These are phyloP conservation scores for Melanotaenia trifasciata DNA, from an alignment of 2,797 vertebrate species.

Conservation along the genomic window DNA sequence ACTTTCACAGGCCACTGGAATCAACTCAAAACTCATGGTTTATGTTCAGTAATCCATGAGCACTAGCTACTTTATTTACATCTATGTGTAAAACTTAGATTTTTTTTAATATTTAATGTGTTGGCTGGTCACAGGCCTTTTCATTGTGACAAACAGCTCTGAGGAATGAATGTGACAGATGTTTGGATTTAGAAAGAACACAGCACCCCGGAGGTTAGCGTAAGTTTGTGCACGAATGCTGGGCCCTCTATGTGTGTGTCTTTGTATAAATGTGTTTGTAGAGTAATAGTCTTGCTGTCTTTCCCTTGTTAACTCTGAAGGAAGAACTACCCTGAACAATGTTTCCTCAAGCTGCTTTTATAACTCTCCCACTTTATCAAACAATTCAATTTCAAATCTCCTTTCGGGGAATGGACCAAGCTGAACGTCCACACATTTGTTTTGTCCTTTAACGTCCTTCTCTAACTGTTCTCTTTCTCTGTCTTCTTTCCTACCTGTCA, in stretches of 20 bases:
- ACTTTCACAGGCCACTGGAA: conserved; percentile 24
- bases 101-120: conserved; percentile 43
- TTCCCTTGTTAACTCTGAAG: conserved; percentile 54
- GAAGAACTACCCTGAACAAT: conserved; percentile 26
- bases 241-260: conserved; percentile 28
- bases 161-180: conserved; percentile 62
- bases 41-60: conserved; percentile 24
- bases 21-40: conserved; percentile 30
- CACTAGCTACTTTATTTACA: conserved; percentile 22
- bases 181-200: conserved; percentile 60
- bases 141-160: conserved; percentile 53
- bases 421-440: background rate
- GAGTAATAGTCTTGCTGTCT: conserved; percentile 50
- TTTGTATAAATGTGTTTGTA: conserved; percentile 49
- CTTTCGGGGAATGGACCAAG: conserved; percentile 23
- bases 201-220: conserved; percentile 46
- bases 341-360: conserved; percentile 18
- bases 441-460: conserved; percentile 20
- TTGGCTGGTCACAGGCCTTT: conserved; percentile 44
- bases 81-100: conserved; percentile 19
- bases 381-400: conserved; percentile 22
- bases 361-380: conserved; percentile 33
- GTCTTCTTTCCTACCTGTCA: conserved; percentile 13
- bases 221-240: conserved; percentile 25
- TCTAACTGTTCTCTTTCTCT: conserved; percentile 22